Conservation (phyloP, 2,888 invertebrate species). For the Spisula subtruncata region DNA sequence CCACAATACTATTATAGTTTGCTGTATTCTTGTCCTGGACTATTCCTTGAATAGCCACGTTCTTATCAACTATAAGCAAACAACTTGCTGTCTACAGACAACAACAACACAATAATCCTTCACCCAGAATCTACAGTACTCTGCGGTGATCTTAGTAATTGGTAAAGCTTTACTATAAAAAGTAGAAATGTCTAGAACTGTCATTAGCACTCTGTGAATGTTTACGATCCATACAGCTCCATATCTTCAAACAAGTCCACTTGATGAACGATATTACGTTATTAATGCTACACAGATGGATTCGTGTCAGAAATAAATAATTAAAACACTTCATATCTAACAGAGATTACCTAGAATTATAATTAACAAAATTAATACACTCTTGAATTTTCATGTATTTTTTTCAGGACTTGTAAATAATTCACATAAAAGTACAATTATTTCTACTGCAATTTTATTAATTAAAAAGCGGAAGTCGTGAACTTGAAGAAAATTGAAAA, state of each 20-base stretch:
- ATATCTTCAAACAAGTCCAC: neutral
- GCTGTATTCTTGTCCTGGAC: too few species aligned
- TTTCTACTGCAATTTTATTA: too few species aligned
- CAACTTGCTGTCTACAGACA: neutral
- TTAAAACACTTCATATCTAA: neutral
- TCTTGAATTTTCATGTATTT: too few species aligned
- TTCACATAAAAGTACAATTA: too few species aligned
- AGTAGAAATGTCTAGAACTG: neutral
- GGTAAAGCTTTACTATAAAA: neutral
- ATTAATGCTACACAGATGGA: neutral
- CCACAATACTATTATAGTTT: too few species aligned
- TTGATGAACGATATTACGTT: neutral
- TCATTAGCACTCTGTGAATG: neutral
- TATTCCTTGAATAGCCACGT: too few species aligned
- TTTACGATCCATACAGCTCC: neutral
- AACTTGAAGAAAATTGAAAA: too few species aligned
- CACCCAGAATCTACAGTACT: neutral
- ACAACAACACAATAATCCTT: neutral
- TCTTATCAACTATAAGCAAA: too few species aligned
- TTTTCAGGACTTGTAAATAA: too few species aligned
- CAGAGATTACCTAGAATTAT: too few species aligned
- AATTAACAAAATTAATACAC: too few species aligned
- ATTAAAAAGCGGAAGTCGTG: too few species aligned
- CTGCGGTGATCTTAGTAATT: neutral
- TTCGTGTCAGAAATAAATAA: conserved; percentile 1